Evolutionary conservation across 2,888 invertebrate species (phyloP), one percentile per base, ranked within the genome.

Genomic region (Thereva unica): DNA sequence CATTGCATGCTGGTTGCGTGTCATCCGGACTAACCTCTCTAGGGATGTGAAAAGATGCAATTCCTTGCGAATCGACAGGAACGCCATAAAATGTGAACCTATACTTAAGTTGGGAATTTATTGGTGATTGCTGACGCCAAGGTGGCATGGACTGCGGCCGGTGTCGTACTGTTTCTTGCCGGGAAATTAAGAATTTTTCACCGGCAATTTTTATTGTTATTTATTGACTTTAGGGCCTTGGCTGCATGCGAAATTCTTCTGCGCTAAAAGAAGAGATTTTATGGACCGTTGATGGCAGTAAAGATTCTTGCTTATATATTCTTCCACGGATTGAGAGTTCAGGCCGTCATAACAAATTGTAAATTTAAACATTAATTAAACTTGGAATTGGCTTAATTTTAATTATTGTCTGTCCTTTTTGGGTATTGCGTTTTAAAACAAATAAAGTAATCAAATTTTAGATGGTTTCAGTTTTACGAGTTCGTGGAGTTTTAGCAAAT

Each of bases 311-410:
- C 40, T 49, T 47, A 59, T 23, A 59, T 23, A 45, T 49, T 37
- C 49, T 12, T 6, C 23, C n/a, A 38, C 45, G 45, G 42, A 40
- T 38, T 59, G 47, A 59, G 49, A 59, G 59, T 49, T 49, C 10
- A 38, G 37, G 49, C 59, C 59, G 59, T 45, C 59, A 59, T 45
- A 59, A 59, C 59, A 59, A 59, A 59, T 59, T 59, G 59, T 59
- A 45, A 59, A 59, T 47, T 59, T 59, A 49, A 23, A 23, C 23
- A 23, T 2, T 23, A 23, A 23, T 23, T 23, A 23, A 23, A 23
- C 49, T 59, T 47, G 45, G 49, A 37, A 37, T 49, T 47, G 59
- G 45, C 47, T 34, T 37, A 49, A 23, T 59, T 59, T 59, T 59
- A 59, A 59, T 59, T 59, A 49, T 49, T 23, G 38, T 40, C 37